Evolutionary conservation across 64 coral and sea anemone species (phyloP).

Genomic region (Pocillopora verrucosa): DNA sequence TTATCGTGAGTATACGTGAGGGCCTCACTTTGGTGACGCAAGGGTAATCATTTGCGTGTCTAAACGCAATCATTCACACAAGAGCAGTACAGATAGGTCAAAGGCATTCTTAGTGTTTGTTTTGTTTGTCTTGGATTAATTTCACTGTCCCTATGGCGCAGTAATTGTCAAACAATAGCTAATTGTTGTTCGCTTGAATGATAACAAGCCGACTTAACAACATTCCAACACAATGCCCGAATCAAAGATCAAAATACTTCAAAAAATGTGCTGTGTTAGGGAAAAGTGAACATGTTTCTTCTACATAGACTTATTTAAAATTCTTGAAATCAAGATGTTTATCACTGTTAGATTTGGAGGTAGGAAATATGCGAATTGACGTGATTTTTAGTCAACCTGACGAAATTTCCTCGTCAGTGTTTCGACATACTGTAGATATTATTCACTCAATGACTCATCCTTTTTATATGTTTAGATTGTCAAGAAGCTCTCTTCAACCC

Average conservation of each 20-base stretch:
- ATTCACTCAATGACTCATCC: background rate
- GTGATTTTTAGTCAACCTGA: background rate
- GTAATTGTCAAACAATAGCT: constrained; percentile 11
- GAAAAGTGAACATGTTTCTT: background rate
- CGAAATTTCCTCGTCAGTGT: background rate
- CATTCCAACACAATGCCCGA: background rate
- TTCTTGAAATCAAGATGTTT: constrained; percentile 29
- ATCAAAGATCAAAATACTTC: background rate
- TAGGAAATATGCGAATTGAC: background rate
- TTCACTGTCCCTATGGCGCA: background rate
- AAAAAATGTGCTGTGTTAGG: background rate
- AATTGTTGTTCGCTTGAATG: constrained; percentile 16
- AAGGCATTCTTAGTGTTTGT: background rate
- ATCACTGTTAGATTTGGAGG: constrained; percentile 72
- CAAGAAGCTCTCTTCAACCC: constrained; percentile 89
- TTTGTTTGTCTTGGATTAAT: background rate
- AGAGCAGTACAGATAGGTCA: background rate
- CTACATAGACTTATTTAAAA: background rate
- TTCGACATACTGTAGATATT: background rate
- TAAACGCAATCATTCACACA: background rate
- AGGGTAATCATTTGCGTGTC: too few species aligned
- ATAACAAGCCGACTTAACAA: background rate
- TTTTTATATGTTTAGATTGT: constrained; percentile 52
- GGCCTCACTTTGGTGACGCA: too few species aligned
- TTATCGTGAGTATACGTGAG: too few species aligned